Evolutionary conservation across 1,140 invertebrate species (phyloP).

Genomic region (Cyclargus thomasi): DNA sequence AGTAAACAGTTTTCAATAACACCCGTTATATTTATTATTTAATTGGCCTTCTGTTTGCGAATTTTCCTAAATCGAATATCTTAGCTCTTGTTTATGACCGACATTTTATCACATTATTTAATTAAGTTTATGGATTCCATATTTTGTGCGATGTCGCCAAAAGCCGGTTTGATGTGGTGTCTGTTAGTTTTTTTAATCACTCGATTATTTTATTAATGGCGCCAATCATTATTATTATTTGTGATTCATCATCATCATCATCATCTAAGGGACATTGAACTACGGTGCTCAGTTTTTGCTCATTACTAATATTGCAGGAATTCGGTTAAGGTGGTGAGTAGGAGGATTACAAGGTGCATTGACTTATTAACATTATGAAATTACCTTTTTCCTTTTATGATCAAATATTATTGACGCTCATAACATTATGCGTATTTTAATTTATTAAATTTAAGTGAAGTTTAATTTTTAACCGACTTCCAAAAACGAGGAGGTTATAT

Average conservation of each 20-base stretch:
- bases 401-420: neutral
- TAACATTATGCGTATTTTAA: neutral
- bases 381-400: neutral
- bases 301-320: neutral
- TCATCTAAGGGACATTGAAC: neutral
- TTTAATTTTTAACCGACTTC: too few species aligned
- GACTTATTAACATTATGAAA: slow-evolving; percentile 1
- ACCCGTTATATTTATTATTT: neutral
- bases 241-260: neutral
- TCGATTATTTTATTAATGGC: neutral
- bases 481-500: too few species aligned
- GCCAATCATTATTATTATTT: neutral
- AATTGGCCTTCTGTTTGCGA: neutral
- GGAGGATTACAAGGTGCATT: neutral
- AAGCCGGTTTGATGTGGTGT: neutral
- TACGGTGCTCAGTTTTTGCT: neutral
- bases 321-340: neutral
- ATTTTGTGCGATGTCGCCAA: neutral
- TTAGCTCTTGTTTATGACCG: neutral
- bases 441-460: too few species aligned
- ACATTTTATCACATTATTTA: neutral
- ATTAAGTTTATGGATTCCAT: neutral
- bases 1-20: neutral
- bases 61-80: neutral
- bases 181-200: neutral